Percentiles rank a stretch among this genome's conserved stretches.
Conservation (phyloP, 2,113 vertebrate species). For the Potamarius usumacintae region DNA sequence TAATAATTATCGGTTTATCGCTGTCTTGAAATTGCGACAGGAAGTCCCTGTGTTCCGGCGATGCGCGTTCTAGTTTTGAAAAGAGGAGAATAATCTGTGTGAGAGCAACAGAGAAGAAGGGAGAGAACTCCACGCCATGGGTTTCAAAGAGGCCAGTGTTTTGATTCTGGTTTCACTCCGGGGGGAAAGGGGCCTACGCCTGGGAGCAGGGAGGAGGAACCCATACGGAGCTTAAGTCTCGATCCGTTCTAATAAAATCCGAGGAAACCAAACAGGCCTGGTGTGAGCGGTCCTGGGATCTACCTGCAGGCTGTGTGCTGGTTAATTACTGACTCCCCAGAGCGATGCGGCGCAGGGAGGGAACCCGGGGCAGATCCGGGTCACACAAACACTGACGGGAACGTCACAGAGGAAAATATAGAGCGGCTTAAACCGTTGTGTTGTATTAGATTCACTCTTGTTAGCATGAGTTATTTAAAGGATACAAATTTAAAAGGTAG, state of each 20-base stretch:
- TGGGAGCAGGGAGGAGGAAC: slow-evolving; percentile 68
- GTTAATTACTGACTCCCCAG: slow-evolving; percentile 64
- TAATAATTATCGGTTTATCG: background rate
- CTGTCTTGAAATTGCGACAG: background rate
- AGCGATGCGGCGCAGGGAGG: background rate
- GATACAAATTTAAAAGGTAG: background rate
- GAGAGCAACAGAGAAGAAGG: slow-evolving; percentile 8
- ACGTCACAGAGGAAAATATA: background rate
- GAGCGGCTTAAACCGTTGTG: background rate
- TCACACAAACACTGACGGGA: background rate
- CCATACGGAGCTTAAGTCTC: slow-evolving; percentile 76
- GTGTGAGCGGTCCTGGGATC: slow-evolving; percentile 64
- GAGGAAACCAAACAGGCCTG: slow-evolving; percentile 73
- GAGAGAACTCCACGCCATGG: slow-evolving; percentile 49
- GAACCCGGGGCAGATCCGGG: background rate
- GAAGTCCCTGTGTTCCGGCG: slow-evolving; percentile 69
- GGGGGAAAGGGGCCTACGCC: slow-evolving; percentile 66
- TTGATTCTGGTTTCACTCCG: slow-evolving; percentile 65
- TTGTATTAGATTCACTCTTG: background rate
- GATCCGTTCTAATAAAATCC: slow-evolving; percentile 77
- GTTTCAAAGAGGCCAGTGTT: slow-evolving; percentile 69
- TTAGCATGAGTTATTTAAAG: background rate
- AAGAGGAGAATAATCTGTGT: slow-evolving; percentile 61
- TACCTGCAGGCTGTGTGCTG: slow-evolving; percentile 66
- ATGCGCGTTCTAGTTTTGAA: slow-evolving; percentile 59